phyloP scores from a whole-genome alignment of 2,888 invertebrate genomes.

The Quadriops clusia region DNA sequence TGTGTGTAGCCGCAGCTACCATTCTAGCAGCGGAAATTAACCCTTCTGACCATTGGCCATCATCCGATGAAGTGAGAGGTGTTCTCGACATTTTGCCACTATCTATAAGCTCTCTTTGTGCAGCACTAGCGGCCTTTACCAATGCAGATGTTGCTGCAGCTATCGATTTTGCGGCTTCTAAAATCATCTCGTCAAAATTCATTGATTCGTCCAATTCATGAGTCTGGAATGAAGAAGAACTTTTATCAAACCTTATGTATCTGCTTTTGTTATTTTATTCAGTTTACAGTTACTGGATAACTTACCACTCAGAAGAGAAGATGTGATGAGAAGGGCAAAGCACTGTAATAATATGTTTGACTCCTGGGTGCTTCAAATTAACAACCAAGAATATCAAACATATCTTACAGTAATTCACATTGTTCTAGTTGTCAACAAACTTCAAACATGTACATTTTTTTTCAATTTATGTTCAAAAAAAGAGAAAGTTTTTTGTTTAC shows the following conservation, averaged over 20 bases:
- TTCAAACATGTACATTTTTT: not conserved
- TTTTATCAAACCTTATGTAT: too few species aligned
- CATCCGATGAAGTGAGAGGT: constrained; percentile 77
- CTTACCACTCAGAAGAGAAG: constrained; percentile 4
- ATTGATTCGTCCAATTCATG: constrained; percentile 86
- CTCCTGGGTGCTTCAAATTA: constrained; percentile 84
- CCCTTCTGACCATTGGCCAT: constrained; percentile 97
- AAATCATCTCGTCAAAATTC: constrained; percentile 98
- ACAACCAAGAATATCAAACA: constrained; percentile 99
- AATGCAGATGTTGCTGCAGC: constrained; percentile 94
- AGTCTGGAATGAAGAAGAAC: constrained; percentile 28
- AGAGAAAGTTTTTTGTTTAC: constrained; percentile 14
- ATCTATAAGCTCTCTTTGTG: constrained; percentile 89
- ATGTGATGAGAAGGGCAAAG: constrained; percentile 21
- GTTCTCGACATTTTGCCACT: constrained; percentile 78
- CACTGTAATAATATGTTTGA: constrained; percentile 98
- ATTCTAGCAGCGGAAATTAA: constrained; percentile 88
- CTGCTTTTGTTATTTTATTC: too few species aligned
- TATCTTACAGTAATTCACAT: constrained; percentile 71
- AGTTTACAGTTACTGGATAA: not conserved
- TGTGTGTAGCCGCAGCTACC: constrained; percentile 96
- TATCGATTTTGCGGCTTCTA: constrained; percentile 96
- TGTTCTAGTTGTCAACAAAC: constrained; percentile 2
- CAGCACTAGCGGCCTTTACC: constrained; percentile 92
- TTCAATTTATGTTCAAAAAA: not conserved